These are phyloP conservation scores for Pogonocichla stellata DNA, from an alignment of 2,113 vertebrate species.

Conservation along the genomic window DNA sequence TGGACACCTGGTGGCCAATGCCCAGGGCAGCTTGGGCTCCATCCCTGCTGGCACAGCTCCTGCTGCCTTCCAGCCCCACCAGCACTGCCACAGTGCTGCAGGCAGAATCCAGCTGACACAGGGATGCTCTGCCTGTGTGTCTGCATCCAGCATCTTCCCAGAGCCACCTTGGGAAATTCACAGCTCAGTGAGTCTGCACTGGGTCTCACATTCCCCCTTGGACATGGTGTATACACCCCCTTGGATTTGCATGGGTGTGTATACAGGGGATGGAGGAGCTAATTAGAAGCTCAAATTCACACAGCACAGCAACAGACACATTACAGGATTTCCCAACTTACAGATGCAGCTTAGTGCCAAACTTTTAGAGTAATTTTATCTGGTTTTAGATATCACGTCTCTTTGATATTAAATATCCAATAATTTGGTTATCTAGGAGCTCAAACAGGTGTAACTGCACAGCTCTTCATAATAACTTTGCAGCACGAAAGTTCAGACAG, in stretches of 20 bases:
- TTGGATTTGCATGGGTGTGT: neutral
- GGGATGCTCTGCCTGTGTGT: rapidly evolving
- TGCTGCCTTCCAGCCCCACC: neutral
- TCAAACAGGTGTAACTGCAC: neutral
- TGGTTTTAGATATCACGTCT: neutral
- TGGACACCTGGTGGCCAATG: rapidly evolving
- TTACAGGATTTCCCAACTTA: neutral
- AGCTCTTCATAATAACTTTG: neutral
- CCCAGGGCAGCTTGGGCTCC: neutral
- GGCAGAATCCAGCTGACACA: neutral
- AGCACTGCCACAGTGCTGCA: rapidly evolving
- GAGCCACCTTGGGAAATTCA: neutral
- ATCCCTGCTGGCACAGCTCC: neutral
- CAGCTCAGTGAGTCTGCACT: neutral
- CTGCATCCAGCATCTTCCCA: neutral
- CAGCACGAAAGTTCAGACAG: neutral
- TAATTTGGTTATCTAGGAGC: neutral
- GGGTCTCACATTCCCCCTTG: too few species aligned
- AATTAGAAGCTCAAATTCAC: neutral
- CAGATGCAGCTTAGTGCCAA: neutral
- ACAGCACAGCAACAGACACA: neutral
- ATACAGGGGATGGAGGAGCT: neutral
- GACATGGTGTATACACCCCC: neutral
- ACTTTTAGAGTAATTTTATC: neutral
- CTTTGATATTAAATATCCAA: neutral